These are phyloP conservation scores for Spinus pinus DNA, from an alignment of 2,797 vertebrate species.

Conservation along the genomic window DNA sequence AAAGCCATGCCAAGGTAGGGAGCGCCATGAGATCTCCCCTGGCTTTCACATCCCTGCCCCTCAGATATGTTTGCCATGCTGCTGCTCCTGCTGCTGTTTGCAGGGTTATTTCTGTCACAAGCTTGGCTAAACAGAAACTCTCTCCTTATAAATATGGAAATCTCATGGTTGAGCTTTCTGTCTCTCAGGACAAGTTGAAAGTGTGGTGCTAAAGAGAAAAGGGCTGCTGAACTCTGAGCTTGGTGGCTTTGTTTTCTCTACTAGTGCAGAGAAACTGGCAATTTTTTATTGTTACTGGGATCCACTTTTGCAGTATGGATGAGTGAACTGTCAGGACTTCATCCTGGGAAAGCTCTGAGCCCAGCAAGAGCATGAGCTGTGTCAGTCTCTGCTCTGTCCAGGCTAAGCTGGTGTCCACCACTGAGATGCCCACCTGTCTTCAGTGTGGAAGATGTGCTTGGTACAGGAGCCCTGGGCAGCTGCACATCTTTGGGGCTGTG, in stretches of 20 bases:
- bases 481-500: background rate
- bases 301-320: background rate
- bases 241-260: background rate
- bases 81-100: constrained; percentile 1
- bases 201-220: background rate
- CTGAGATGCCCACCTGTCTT: background rate
- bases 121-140: constrained; percentile 37
- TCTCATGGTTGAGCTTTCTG: background rate
- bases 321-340: background rate
- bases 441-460: background rate
- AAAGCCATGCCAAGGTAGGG: background rate
- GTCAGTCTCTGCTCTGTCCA: background rate
- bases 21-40: background rate
- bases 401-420: background rate
- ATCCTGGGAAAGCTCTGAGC: background rate
- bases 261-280: background rate
- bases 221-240: background rate
- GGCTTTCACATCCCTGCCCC: background rate
- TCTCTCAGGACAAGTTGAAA: background rate
- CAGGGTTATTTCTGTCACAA: background rate
- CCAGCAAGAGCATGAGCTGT: background rate
- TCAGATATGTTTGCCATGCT: background rate
- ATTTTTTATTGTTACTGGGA: background rate
- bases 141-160: constrained; percentile 57
- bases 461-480: background rate